Evolutionary conservation across 2,888 invertebrate genomes (phyloP).

Genomic region (Phaedon cochleariae): DNA sequence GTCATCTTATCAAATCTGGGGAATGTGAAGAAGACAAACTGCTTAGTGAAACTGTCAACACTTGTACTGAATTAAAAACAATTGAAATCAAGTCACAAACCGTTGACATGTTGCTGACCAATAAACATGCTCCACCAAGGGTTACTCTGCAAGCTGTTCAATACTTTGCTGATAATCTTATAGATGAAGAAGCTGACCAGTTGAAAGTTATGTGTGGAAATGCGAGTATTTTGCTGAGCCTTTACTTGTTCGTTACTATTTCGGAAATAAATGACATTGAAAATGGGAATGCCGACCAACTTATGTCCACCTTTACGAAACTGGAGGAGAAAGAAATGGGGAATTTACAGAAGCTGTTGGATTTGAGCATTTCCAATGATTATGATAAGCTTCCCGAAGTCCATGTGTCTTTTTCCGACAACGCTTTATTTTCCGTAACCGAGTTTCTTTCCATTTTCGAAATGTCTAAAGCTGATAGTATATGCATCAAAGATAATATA

Average conservation of each 20-base stretch:
- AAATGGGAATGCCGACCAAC: conserved; percentile 48
- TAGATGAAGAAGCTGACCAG: conserved; percentile 44
- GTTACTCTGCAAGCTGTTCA: conserved; percentile 66
- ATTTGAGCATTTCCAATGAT: conserved; percentile 63
- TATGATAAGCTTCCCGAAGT: conserved; percentile 58
- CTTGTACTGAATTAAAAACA: conserved; percentile 74
- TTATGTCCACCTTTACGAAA: conserved; percentile 45
- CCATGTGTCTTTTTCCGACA: conserved; percentile 65
- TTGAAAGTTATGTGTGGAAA: conserved; percentile 54
- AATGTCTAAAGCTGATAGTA: conserved; percentile 49
- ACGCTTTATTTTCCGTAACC: conserved; percentile 63
- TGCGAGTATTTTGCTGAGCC: conserved; percentile 50
- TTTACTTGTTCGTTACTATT: conserved; percentile 52
- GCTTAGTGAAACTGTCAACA: conserved; percentile 65
- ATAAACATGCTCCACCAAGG: conserved; percentile 71
- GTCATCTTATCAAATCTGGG: conserved; percentile 69
- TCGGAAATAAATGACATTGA: conserved; percentile 45
- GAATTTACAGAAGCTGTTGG: conserved; percentile 71
- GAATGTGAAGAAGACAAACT: conserved; percentile 64
- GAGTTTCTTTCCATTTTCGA: conserved; percentile 69
- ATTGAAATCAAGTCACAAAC: conserved; percentile 76
- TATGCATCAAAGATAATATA: conserved; percentile 60
- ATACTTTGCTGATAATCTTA: conserved; percentile 59
- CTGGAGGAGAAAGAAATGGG: conserved; percentile 68
- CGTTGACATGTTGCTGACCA: conserved; percentile 74